A percentile compares a stretch with the other conserved stretches of the same genome.
Conservation (phyloP, 2,888 invertebrate species). For the Athetis lepigone region DNA sequence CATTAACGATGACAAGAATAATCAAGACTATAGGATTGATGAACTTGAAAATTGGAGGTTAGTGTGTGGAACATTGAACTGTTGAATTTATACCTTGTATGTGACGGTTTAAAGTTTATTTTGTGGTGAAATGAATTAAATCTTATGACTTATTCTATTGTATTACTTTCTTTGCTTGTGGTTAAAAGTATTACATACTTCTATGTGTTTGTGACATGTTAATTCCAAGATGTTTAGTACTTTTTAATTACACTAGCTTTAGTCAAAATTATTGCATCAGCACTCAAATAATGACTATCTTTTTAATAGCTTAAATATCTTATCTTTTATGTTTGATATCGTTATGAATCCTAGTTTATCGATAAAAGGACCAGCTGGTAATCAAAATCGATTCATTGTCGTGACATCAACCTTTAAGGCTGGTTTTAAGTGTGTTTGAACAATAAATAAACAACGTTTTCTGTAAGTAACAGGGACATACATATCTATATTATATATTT, state of each 20-base stretch:
- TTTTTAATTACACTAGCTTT: slow-evolving; percentile 2
- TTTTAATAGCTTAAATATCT: slow-evolving; percentile 10
- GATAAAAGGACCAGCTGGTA: slow-evolving; percentile 2
- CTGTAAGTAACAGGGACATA: slow-evolving; percentile 32
- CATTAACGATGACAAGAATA: slow-evolving; percentile 66
- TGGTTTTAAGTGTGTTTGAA: slow-evolving; percentile 4
- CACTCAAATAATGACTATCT: slow-evolving; percentile 4
- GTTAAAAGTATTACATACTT: background rate
- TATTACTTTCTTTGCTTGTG: background rate
- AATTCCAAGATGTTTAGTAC: background rate
- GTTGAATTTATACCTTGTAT: slow-evolving; percentile 24
- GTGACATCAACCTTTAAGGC: background rate
- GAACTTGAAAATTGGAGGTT: slow-evolving; percentile 77
- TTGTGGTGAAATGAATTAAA: slow-evolving; percentile 19
- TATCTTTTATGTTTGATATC: slow-evolving; percentile 23
- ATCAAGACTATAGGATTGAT: slow-evolving; percentile 69
- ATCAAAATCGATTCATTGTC: slow-evolving; percentile 5
- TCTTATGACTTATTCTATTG: background rate
- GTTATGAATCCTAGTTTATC: slow-evolving; percentile 4
- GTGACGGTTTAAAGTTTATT: slow-evolving; percentile 21
- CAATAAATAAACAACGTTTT: slow-evolving; percentile 5
- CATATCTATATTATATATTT: background rate
- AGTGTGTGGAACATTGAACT: slow-evolving; percentile 60
- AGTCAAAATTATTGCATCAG: slow-evolving; percentile 1
- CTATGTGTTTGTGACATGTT: background rate